phyloP scores from a whole-genome alignment of 2,888 invertebrate genomes.

The Apocheima hispidaria region DNA sequence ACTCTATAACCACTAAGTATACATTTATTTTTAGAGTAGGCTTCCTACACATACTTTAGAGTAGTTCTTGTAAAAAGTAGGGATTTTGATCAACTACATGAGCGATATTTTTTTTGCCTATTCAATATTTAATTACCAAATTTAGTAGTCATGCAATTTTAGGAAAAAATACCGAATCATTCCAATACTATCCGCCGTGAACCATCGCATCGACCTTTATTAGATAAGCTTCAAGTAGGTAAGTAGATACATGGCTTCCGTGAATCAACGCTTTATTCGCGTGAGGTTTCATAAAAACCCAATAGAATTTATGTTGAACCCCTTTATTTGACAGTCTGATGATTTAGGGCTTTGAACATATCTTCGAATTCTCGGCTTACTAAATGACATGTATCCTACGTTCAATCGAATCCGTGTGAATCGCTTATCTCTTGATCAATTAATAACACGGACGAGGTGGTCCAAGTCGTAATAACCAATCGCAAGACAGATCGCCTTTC shows the following conservation, averaged over 20 bases:
- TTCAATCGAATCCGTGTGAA: conserved; percentile 57
- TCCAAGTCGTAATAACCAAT: conserved; percentile 75
- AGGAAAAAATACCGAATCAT: background rate
- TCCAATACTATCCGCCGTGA: background rate
- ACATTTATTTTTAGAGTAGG: conserved; percentile 57
- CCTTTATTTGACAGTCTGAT: background rate
- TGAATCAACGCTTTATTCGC: background rate
- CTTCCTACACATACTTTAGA: background rate
- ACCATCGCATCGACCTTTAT: conserved; percentile 1
- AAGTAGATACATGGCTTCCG: background rate
- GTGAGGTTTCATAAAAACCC: background rate
- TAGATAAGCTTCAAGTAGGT: too few species aligned
- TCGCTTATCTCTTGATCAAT: conserved; percentile 76
- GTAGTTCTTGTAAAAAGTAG: too few species aligned
- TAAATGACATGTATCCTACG: conserved; percentile 21
- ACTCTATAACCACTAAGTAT: conserved; percentile 52
- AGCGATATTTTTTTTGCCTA: background rate
- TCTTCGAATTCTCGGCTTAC: background rate
- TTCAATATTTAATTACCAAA: background rate
- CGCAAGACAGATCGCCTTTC: conserved; percentile 74
- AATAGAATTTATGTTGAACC: background rate
- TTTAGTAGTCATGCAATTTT: background rate
- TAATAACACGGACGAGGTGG: conserved; percentile 81
- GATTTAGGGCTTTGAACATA: background rate
- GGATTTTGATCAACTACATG: too few species aligned